Percentiles rank a stretch among this genome's conserved stretches.
Conservation (phyloP, 2,797 vertebrate species). For the Triplophysa yarkandensis region DNA sequence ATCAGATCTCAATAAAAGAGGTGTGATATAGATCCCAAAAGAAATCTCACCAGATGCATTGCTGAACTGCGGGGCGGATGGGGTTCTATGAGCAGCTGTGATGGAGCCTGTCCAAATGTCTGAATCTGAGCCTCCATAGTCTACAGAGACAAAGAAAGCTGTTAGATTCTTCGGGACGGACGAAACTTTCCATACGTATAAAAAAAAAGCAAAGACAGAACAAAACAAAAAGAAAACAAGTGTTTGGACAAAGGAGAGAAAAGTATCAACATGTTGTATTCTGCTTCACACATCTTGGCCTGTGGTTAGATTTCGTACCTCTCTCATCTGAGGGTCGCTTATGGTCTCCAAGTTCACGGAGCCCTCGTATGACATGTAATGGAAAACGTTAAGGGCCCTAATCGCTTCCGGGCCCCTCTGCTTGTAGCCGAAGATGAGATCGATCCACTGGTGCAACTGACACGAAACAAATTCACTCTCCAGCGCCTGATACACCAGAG, state of each 20-base stretch:
- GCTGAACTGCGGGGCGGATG: slow-evolving; percentile 99
- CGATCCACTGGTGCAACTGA: slow-evolving; percentile 95
- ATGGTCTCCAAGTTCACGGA: slow-evolving; percentile 89
- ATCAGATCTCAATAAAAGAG: background rate
- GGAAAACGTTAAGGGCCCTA: slow-evolving; percentile 92
- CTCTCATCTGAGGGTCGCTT: slow-evolving; percentile 85
- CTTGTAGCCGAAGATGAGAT: slow-evolving; percentile 98
- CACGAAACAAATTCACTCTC: slow-evolving; percentile 97
- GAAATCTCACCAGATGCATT: slow-evolving; percentile 96
- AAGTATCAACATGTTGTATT: background rate
- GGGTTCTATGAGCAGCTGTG: slow-evolving; percentile 99
- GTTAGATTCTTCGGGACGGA: background rate
- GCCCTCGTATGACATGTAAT: slow-evolving; percentile 94
- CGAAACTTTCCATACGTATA: background rate
- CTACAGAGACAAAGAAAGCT: slow-evolving; percentile 76
- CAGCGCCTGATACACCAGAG: slow-evolving; percentile 87
- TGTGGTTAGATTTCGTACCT: slow-evolving; percentile 74
- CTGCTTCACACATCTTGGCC: background rate
- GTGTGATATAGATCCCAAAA: slow-evolving; percentile 27
- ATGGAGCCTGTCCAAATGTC: slow-evolving; percentile 98
- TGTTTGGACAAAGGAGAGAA: background rate
- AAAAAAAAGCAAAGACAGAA: background rate
- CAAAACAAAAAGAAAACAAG: background rate
- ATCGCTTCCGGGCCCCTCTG: slow-evolving; percentile 95
- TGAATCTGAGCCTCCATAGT: slow-evolving; percentile 96